A percentile compares a stretch with the other conserved stretches of the same genome.
Conservation (phyloP, 1,140 invertebrate species). For the Tetraneura akinire region DNA sequence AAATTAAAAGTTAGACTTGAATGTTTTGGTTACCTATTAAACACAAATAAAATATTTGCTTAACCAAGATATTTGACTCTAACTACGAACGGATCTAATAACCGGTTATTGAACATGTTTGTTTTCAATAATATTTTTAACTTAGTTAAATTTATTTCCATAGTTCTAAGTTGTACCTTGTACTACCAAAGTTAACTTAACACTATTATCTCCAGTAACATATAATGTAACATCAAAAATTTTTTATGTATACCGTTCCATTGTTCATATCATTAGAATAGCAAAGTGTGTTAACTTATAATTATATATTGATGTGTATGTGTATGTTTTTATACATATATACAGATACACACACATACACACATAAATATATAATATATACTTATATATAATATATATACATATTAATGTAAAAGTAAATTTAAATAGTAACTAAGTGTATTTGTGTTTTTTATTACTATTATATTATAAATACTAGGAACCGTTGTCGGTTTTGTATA, state of each 20-base stretch:
- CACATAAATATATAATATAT: slow-evolving; percentile 3
- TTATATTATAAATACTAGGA: slow-evolving; percentile 26
- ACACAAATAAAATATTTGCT: neutral
- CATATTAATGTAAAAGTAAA: slow-evolving; percentile 16
- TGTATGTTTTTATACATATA: slow-evolving; percentile 1
- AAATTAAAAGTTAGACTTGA: slow-evolving; percentile 9
- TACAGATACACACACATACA: neutral
- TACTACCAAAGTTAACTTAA: neutral
- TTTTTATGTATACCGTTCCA: slow-evolving; percentile 40
- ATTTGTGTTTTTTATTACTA: slow-evolving; percentile 47
- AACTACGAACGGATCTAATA: slow-evolving; percentile 31
- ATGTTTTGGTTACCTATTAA: neutral
- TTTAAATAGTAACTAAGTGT: slow-evolving; percentile 44
- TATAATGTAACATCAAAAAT: slow-evolving; percentile 31
- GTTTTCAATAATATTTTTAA: slow-evolving; percentile 22
- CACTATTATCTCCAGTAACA: neutral
- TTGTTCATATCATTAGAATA: slow-evolving; percentile 51
- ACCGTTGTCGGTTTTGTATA: slow-evolving; percentile 46
- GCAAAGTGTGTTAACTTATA: slow-evolving; percentile 44
- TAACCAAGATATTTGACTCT: neutral
- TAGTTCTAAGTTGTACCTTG: neutral
- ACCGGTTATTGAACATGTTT: neutral
- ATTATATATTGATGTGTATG: slow-evolving; percentile 19
- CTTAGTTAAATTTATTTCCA: no score
- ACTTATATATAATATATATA: neutral